Evolutionary conservation across 2,888 invertebrate genomes (phyloP).

Genomic region (Eupithecia insigniata): DNA sequence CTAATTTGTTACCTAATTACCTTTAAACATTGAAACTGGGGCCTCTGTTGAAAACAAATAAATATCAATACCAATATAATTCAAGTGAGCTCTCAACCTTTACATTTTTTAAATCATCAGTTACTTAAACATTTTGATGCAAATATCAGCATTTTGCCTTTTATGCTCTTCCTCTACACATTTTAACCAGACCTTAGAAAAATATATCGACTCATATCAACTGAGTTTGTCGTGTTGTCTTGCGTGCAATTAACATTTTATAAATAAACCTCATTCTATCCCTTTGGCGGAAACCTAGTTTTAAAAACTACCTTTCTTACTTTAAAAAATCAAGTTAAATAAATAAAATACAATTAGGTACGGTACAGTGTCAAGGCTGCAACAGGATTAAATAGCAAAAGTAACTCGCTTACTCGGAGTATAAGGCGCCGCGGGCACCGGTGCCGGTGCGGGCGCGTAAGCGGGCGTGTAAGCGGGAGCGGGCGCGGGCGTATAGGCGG

Average conservation of each 20-base stretch:
- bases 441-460: constrained; percentile 35
- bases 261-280: neutral
- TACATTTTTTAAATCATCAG: neutral
- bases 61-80: constrained; percentile 47
- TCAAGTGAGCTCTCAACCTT: constrained; percentile 11
- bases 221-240: neutral
- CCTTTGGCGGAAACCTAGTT: neutral
- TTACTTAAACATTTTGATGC: neutral
- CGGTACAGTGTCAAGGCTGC: neutral
- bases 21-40: constrained; percentile 82
- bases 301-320: neutral
- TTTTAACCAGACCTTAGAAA: neutral
- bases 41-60: constrained; percentile 81
- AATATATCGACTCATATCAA: neutral
- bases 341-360: neutral
- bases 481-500: constrained; percentile 50
- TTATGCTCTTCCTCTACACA: neutral
- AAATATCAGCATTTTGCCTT: neutral
- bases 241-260: neutral
- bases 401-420: constrained; percentile 83
- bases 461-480: constrained; percentile 38
- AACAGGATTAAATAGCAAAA: constrained; percentile 68
- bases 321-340: neutral
- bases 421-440: constrained; percentile 57
- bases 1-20: constrained; percentile 69